Evolutionary conservation across 2,113 vertebrate genomes (phyloP).

Genomic region (Marmota flaviventris): DNA sequence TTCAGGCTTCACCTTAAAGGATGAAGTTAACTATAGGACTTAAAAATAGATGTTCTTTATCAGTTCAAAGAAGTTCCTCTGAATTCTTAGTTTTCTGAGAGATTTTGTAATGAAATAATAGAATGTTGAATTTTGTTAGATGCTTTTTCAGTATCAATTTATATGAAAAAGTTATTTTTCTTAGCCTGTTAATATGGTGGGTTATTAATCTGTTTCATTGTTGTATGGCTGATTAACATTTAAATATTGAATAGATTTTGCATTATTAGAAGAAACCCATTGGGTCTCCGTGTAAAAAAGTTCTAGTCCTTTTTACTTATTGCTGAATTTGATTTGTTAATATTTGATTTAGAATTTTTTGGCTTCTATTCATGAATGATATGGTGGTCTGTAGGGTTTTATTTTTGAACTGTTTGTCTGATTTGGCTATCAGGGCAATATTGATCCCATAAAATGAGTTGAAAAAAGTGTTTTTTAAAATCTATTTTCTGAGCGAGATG

Average conservation of each 20-base stretch:
- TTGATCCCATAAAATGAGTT: neutral
- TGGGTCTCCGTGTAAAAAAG: neutral
- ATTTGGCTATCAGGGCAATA: neutral
- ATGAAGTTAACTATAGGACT: neutral
- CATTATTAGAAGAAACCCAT: neutral
- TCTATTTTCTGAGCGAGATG: neutral
- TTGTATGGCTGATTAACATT: neutral
- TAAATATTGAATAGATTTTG: neutral
- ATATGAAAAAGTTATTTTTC: neutral
- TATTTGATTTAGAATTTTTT: constrained; percentile 4
- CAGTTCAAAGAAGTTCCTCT: neutral
- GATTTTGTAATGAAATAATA: neutral
- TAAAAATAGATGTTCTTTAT: neutral
- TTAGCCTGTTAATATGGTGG: neutral
- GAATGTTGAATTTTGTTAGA: neutral
- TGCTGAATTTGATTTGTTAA: neutral
- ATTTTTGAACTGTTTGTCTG: neutral
- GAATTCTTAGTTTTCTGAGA: constrained; percentile 10
- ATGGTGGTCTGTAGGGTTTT: neutral
- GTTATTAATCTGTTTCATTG: neutral
- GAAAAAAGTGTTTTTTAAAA: neutral
- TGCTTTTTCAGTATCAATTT: neutral
- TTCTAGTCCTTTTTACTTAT: neutral
- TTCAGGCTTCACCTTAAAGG: neutral
- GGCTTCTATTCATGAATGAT: neutral